Percentiles rank a stretch among this genome's conserved stretches.
These are phyloP conservation scores for Listronotus bonariensis DNA, from an alignment of 1,140 invertebrate genomes.

Conservation along the genomic window DNA sequence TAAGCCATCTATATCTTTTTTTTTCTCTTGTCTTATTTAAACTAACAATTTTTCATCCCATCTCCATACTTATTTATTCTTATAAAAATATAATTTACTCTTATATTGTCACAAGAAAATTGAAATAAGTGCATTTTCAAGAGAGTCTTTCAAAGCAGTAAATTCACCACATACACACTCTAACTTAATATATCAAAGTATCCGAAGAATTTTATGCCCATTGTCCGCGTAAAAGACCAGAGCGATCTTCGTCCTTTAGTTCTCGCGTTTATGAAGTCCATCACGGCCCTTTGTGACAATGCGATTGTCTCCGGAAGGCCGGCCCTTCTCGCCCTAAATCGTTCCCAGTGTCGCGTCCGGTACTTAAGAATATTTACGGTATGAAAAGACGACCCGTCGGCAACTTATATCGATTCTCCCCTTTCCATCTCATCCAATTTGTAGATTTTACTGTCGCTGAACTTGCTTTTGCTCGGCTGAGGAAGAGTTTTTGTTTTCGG, in stretches of 20 bases:
- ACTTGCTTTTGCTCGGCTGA: slow-evolving; percentile 16
- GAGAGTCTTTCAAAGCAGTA: no score
- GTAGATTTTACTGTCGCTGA: slow-evolving; percentile 30
- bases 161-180: no score
- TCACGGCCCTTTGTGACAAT: slow-evolving; percentile 25
- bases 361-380: slow-evolving; percentile 49
- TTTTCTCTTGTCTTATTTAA: no score
- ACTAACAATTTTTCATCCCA: no score
- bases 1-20: no score
- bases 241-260: slow-evolving; percentile 14
- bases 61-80: no score
- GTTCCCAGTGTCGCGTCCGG: slow-evolving; percentile 45
- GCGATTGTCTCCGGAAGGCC: slow-evolving; percentile 32
- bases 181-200: slow-evolving; percentile 27
- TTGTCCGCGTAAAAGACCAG: slow-evolving; percentile 14
- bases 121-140: no score
- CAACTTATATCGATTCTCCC: slow-evolving; percentile 40
- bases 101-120: no score
- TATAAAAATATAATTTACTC: no score
- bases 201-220: slow-evolving; percentile 2
- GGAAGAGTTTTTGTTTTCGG: slow-evolving; percentile 27
- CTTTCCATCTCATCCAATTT: slow-evolving; percentile 35
- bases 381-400: slow-evolving; percentile 38
- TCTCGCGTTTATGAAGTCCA: slow-evolving; percentile 20
- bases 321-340: slow-evolving; percentile 36